Percentiles rank a stretch among this genome's conserved stretches.
Evolutionary conservation across 2,797 vertebrate species (phyloP).

Genomic region (Xerus rutilus): DNA sequence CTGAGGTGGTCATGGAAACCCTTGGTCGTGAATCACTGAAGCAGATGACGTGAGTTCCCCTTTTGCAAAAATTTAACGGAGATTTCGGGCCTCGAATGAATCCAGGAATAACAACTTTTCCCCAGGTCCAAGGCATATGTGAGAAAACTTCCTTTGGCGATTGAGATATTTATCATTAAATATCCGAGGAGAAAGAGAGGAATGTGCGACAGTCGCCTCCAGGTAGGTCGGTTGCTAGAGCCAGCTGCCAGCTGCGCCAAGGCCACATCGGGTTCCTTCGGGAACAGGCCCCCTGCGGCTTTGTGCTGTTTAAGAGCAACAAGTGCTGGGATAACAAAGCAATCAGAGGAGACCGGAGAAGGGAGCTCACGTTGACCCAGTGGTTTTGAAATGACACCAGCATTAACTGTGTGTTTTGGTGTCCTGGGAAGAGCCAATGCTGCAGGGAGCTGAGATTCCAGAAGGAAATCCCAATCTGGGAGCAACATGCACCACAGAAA

Average conservation of each 20-base stretch:
- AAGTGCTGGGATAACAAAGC: neutral
- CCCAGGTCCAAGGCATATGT: neutral
- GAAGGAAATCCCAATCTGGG: no score
- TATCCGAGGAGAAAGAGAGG: neutral
- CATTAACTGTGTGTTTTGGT: no score
- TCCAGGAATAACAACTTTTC: neutral
- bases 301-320: no score
- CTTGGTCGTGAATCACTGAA: neutral
- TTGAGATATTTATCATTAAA: neutral
- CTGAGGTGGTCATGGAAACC: neutral
- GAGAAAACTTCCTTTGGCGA: neutral
- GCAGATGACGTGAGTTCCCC: neutral
- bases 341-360: no score
- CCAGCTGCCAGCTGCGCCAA: constrained; percentile 17
- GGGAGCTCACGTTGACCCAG: no score
- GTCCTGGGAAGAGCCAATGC: no score
- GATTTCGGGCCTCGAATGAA: neutral
- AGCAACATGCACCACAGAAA: no score
- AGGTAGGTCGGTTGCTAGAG: neutral
- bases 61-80: neutral
- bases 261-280: neutral
- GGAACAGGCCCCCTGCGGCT: no score
- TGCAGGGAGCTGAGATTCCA: no score
- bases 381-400: no score
- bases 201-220: no score